These are phyloP conservation scores for Mimas tiliae DNA, from an alignment of 2,888 invertebrate species.

Conservation along the genomic window DNA sequence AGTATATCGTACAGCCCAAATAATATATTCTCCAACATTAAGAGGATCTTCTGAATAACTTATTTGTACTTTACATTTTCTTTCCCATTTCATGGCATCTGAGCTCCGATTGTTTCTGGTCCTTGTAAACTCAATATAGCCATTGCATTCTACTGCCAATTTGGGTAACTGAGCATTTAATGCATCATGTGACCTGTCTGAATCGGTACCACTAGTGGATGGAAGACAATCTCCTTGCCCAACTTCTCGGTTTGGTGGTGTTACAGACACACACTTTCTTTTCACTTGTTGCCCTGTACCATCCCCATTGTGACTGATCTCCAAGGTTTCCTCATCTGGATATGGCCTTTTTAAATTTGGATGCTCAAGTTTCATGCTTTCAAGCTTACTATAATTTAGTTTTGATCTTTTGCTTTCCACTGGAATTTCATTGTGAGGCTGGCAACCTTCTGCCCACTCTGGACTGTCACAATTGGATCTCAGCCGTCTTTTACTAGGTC, in stretches of 20 bases:
- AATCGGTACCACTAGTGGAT: constrained; percentile 72
- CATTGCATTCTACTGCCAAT: constrained; percentile 75
- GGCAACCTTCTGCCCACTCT: constrained; percentile 74
- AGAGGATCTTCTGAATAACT: constrained; percentile 84
- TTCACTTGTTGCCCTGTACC: constrained; percentile 53
- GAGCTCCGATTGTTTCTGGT: constrained; percentile 62
- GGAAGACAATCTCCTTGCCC: constrained; percentile 80
- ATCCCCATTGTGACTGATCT: constrained; percentile 67
- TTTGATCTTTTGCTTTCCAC: constrained; percentile 54
- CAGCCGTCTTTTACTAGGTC: constrained; percentile 57
- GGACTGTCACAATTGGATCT: constrained; percentile 66
- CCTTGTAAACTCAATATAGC: constrained; percentile 74
- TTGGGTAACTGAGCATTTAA: constrained; percentile 73
- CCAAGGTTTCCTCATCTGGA: constrained; percentile 47
- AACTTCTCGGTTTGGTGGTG: constrained; percentile 71
- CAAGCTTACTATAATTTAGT: constrained; percentile 38
- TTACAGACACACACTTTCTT: constrained; percentile 62
- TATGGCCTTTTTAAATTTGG: constrained; percentile 51
- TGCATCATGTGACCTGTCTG: constrained; percentile 68
- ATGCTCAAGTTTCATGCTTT: constrained; percentile 35
- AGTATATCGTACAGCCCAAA: constrained; percentile 86
- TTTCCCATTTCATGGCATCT: constrained; percentile 84
- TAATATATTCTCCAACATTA: constrained; percentile 82
- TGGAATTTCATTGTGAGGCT: constrained; percentile 53
- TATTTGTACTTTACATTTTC: constrained; percentile 86